Percentiles rank a stretch among this genome's conserved stretches.
Evolutionary conservation across 2,113 vertebrate genomes (phyloP).

Genomic region (Antigone vipio): DNA sequence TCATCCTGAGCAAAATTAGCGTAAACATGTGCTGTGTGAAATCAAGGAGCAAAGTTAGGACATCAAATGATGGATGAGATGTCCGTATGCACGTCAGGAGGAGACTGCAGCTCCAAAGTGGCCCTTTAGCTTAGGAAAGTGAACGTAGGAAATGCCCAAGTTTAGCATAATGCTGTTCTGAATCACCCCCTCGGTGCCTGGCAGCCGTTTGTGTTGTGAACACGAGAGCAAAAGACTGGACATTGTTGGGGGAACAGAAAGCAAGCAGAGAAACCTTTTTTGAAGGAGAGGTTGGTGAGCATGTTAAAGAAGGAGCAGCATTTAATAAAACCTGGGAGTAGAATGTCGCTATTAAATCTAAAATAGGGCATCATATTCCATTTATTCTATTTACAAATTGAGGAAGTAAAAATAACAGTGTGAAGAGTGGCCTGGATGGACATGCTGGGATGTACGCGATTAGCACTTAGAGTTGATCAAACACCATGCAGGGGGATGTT

Average conservation of each 20-base stretch:
- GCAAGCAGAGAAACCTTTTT: not conserved
- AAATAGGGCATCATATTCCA: accelerated
- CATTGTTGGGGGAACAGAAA: not conserved
- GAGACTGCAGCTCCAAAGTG: not conserved
- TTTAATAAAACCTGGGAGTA: not conserved
- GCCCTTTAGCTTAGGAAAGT: not conserved
- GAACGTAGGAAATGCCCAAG: not conserved
- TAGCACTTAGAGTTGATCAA: not conserved
- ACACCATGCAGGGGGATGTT: not conserved
- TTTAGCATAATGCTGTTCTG: not conserved
- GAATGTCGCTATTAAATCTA: not conserved
- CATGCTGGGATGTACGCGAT: accelerated
- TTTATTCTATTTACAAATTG: not conserved
- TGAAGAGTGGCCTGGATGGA: not conserved
- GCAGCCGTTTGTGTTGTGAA: not conserved
- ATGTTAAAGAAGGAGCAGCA: not conserved
- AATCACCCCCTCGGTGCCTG: not conserved
- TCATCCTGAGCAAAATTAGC: not conserved
- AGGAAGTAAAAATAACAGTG: not conserved
- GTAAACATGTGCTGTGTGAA: not conserved
- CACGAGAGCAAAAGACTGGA: no score
- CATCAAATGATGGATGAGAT: not conserved
- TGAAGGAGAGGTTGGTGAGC: not conserved
- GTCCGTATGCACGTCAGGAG: not conserved
- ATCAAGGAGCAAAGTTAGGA: not conserved